phyloP scores from a whole-genome alignment of 2,797 vertebrate species.

The Epinephelus malabaricus region DNA sequence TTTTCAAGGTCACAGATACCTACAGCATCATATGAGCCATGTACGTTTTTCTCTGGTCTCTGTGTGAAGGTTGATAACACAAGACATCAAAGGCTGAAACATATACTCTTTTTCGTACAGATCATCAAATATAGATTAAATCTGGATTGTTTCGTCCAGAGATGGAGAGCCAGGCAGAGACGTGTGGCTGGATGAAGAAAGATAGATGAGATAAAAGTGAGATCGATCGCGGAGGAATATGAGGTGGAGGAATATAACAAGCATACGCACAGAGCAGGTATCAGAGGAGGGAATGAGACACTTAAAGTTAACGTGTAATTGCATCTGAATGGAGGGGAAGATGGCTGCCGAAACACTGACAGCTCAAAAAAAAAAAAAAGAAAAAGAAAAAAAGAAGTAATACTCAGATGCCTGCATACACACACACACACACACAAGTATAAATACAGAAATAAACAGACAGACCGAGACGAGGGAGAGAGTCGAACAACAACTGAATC shows the following conservation, averaged over 20 bases:
- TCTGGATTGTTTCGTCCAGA: background rate
- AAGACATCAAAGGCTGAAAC: background rate
- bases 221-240: constrained; percentile 25
- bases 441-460: constrained; percentile 40
- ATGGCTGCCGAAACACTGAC: constrained; percentile 50
- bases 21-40: background rate
- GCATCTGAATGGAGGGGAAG: constrained; percentile 37
- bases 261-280: constrained; percentile 10
- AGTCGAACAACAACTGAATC: constrained; percentile 52
- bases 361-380: constrained; percentile 25
- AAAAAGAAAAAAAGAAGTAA: constrained; percentile 41
- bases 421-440: constrained; percentile 6
- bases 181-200: constrained; percentile 3
- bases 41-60: background rate
- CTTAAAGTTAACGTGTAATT: constrained; percentile 26
- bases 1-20: constrained; percentile 20
- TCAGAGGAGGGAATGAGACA: constrained; percentile 18
- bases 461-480: constrained; percentile 23
- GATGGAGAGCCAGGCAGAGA: background rate
- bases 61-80: constrained; percentile 1
- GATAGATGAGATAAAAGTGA: constrained; percentile 24
- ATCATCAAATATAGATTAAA: constrained; percentile 14
- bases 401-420: constrained; percentile 13
- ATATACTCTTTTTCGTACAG: background rate
- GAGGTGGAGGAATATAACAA: constrained; percentile 11